Conservation (phyloP, 2,113 vertebrate species). For the Clarias batrachus region DNA sequence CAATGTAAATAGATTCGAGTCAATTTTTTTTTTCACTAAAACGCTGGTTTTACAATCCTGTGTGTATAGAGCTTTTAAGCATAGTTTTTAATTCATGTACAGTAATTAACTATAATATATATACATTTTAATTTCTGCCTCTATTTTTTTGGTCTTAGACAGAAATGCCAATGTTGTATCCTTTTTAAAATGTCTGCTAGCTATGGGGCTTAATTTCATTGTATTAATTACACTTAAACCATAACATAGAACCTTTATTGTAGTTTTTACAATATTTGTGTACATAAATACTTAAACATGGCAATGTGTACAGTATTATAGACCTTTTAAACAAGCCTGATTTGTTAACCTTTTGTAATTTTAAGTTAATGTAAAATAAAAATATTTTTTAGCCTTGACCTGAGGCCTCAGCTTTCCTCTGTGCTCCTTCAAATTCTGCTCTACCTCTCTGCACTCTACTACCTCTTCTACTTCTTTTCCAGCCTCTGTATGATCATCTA, state of each 20-base stretch:
- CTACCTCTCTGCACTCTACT: conserved; percentile 69
- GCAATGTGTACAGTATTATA: not conserved
- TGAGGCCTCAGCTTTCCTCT: conserved; percentile 72
- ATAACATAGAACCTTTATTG: not conserved
- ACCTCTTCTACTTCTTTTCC: conserved; percentile 74
- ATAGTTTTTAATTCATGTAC: not conserved
- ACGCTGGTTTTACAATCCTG: not conserved
- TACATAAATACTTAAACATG: not conserved
- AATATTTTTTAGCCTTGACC: conserved; percentile 61
- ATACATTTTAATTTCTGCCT: not conserved
- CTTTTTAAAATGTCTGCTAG: conserved; percentile 15
- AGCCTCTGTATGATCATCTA: conserved; percentile 76
- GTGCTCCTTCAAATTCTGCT: conserved; percentile 78
- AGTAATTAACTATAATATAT: not conserved
- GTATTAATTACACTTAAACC: not conserved
- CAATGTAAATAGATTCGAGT: not conserved
- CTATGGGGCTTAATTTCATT: not conserved
- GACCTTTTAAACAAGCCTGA: not conserved
- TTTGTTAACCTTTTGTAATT: not conserved
- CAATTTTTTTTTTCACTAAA: not conserved
- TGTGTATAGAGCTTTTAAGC: not conserved
- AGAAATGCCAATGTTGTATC: conserved; percentile 36
- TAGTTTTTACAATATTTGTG: not conserved
- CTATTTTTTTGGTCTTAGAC: not conserved
- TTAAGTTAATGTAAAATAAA: not conserved